Percentiles rank a stretch among this genome's conserved stretches.
Conservation (phyloP, 2,797 vertebrate species). For the Remorina albescens region DNA sequence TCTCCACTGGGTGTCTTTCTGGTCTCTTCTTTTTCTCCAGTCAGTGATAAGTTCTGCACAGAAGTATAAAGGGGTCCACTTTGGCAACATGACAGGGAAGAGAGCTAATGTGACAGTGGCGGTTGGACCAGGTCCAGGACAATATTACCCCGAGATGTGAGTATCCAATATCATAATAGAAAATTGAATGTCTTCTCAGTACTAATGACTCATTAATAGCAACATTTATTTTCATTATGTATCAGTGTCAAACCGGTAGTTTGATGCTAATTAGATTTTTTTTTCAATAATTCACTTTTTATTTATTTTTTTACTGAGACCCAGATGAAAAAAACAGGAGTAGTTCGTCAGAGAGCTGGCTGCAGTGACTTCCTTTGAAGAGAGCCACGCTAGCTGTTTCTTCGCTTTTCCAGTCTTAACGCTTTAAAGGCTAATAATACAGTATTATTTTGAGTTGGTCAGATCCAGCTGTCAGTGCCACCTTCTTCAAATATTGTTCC, state of each 20-base stretch:
- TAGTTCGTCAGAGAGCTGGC: too few relatives aligned
- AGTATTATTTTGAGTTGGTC: neutral
- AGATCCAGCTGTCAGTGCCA: too few relatives aligned
- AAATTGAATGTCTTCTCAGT: neutral
- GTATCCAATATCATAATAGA: constrained; percentile 27
- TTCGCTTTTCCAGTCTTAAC: neutral
- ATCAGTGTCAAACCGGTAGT: neutral
- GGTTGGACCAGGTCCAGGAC: constrained; percentile 77
- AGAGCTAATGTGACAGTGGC: constrained; percentile 53
- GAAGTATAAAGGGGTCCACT: constrained; percentile 83
- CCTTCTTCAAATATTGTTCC: too few relatives aligned
- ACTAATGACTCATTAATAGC: neutral
- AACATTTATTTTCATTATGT: neutral
- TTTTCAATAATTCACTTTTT: too few relatives aligned
- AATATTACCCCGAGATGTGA: constrained; percentile 79
- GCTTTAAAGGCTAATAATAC: too few relatives aligned
- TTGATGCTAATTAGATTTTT: neutral
- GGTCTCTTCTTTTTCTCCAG: constrained; percentile 48
- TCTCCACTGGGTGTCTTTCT: constrained; percentile 12
- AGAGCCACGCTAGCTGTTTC: neutral
- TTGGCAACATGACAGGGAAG: constrained; percentile 77
- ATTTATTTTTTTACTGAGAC: too few relatives aligned
- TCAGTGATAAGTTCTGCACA: constrained; percentile 55
- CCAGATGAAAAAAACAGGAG: too few relatives aligned
- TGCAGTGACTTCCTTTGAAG: neutral